Conservation (phyloP, 2,888 invertebrate genomes). For the Empis livida region DNA sequence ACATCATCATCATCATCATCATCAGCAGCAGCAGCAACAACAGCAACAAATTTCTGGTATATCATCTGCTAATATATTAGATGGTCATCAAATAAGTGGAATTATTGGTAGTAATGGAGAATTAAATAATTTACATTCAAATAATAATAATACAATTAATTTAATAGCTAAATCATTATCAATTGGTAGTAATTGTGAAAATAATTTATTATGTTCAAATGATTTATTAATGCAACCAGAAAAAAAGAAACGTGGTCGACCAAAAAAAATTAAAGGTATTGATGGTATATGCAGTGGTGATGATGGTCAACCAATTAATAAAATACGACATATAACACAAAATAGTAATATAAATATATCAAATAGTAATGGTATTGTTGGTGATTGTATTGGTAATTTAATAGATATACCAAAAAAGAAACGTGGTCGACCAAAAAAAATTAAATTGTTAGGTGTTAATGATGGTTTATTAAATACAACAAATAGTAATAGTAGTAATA, state of each 20-base stretch:
- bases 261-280: slow-evolving; percentile 49
- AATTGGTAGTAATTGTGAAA: background rate
- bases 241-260: slow-evolving; percentile 82
- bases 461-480: background rate
- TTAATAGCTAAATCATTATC: slow-evolving; percentile 9
- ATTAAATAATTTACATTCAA: background rate
- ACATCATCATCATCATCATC: slow-evolving; percentile 2
- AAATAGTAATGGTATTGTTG: slow-evolving; percentile 1
- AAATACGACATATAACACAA: slow-evolving; percentile 38
- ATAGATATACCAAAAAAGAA: slow-evolving; percentile 69
- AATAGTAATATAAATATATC: background rate
- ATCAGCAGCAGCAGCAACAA: slow-evolving; percentile 6
- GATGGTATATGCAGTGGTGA: slow-evolving; percentile 47
- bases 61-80: background rate
- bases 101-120: background rate
- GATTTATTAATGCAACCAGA: slow-evolving; percentile 39
- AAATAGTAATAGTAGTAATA: background rate
- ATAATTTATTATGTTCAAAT: background rate
- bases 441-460: slow-evolving; percentile 37
- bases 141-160: slow-evolving; percentile 6
- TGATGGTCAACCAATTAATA: slow-evolving; percentile 29
- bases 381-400: slow-evolving; percentile 1
- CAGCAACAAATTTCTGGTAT: slow-evolving; percentile 4
- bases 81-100: slow-evolving; percentile 4
- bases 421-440: slow-evolving; percentile 77